Evolutionary conservation across 37 sponge, comb jelly and placozoan species (phyloP), one percentile per base, ranked within the genome.

Genomic region (Tethya wilhelma): DNA sequence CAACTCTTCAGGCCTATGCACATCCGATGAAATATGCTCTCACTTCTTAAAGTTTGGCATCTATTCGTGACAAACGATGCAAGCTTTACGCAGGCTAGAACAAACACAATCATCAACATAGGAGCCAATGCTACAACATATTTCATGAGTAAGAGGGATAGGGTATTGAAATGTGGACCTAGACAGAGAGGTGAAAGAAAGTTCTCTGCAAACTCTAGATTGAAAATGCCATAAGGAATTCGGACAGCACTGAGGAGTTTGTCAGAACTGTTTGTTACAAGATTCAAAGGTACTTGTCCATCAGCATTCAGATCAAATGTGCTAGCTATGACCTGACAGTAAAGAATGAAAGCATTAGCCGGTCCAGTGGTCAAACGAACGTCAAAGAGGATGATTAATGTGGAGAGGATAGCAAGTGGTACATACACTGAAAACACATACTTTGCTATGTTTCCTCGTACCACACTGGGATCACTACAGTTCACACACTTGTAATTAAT

Each of bases 301-400:
- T 80, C 71, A 40, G 59, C 60, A 49, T 57, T 39, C 45, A 69
- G 29, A 56, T 69, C 60, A 28, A 69, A 56, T 29, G 68, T 79
- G 53, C 38, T 64, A 4, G 82, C 53, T 2, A 77, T 60, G 32
- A 86, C 73, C 30, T 88, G 89, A 9, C 57, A 42, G 46, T 66
- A 88, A 25, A 88, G 63, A 17, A 88, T 82, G 67, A 88, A 88
- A 4, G 89, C 63, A 70, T 82, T 82, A 0, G 77, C 69, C 0
- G 89, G 78, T 38, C 83, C 89, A 60, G 42, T 78, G 59, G 82
- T 68, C 14, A 88, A 69, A 20, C 69, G 56, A 53, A 88, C 56
- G 66, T 76, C 56, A 38, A 88, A 88, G 0, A 82, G 41, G 11
- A 88, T 81, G 67, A 88, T 74, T 1, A 76, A 19, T 31, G 71